phyloP scores from a whole-genome alignment of 1,140 invertebrate genomes.

The Drosophila chauvacae region DNA sequence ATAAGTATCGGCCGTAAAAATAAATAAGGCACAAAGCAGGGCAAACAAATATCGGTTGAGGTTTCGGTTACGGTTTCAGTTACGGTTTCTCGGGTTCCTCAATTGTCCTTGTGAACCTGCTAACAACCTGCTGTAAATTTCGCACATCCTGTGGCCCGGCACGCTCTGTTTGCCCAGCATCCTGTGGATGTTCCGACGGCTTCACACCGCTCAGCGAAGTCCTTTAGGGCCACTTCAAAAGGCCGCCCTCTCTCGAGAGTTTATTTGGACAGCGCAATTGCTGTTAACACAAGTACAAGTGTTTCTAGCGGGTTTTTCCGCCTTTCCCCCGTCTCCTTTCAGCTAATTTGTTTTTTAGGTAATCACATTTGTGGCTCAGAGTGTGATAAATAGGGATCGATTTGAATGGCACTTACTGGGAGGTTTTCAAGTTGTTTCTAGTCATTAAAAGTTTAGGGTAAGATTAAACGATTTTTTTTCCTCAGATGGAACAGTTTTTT shows the following conservation, averaged over 20 bases:
- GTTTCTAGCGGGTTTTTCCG: constrained; percentile 26
- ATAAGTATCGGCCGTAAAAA: constrained; percentile 72
- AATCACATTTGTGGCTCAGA: constrained; percentile 52
- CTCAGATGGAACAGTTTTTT: neutral
- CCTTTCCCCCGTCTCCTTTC: neutral
- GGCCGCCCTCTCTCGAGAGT: constrained; percentile 22
- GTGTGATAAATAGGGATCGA: constrained; percentile 44
- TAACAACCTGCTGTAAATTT: constrained; percentile 62
- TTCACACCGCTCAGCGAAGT: constrained; percentile 56
- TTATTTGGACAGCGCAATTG: constrained; percentile 30
- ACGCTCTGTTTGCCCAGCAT: constrained; percentile 64
- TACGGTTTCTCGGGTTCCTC: constrained; percentile 3
- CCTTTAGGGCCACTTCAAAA: constrained; percentile 52
- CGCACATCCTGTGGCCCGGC: constrained; percentile 62
- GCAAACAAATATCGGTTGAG: constrained; percentile 26
- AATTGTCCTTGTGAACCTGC: constrained; percentile 27
- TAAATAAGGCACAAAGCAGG: constrained; percentile 52
- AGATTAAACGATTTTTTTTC: constrained; percentile 38
- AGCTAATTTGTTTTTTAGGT: constrained; percentile 59
- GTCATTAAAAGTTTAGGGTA: constrained; percentile 24
- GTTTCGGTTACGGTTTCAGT: constrained; percentile 1
- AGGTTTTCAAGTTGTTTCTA: constrained; percentile 15
- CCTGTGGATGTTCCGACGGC: constrained; percentile 33
- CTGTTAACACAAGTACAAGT: constrained; percentile 41
- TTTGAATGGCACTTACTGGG: constrained; percentile 24